Evolutionary conservation across 2,888 invertebrate species (phyloP).

Genomic region (Pachliopta kotzebuea): DNA sequence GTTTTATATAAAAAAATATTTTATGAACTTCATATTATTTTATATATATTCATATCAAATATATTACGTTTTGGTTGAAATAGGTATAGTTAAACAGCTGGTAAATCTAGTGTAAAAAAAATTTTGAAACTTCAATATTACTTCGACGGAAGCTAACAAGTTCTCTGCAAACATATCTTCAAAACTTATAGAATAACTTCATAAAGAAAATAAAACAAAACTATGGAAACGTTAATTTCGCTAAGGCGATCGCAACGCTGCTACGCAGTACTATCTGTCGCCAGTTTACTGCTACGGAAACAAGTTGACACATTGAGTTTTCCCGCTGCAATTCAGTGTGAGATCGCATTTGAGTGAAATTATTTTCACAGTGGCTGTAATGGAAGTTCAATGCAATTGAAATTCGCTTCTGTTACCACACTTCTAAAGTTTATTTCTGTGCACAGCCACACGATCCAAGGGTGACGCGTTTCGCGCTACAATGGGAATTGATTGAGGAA

Average conservation of each 20-base stretch:
- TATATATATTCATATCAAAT: no score
- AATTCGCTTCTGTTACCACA: slow-evolving; percentile 24
- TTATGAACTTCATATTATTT: no score
- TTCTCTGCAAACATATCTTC: no score
- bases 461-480: slow-evolving; percentile 36
- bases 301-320: slow-evolving; percentile 40
- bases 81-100: no score
- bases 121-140: no score
- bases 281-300: slow-evolving; percentile 12
- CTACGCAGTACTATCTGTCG: slow-evolving; percentile 13
- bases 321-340: slow-evolving; percentile 40
- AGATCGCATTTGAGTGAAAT: slow-evolving; percentile 39
- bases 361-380: slow-evolving; percentile 37
- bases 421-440: slow-evolving; percentile 31
- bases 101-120: no score
- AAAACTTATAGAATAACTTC: no score
- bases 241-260: neutral
- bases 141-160: no score
- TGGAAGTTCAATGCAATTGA: slow-evolving; percentile 28
- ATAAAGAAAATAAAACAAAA: neutral
- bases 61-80: no score
- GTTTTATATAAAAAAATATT: no score
- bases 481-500: slow-evolving; percentile 45
- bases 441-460: slow-evolving; percentile 25
- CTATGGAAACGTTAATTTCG: neutral